These are phyloP conservation scores for Alloplasta piceator DNA, from an alignment of 2,888 invertebrate genomes.

Conservation along the genomic window DNA sequence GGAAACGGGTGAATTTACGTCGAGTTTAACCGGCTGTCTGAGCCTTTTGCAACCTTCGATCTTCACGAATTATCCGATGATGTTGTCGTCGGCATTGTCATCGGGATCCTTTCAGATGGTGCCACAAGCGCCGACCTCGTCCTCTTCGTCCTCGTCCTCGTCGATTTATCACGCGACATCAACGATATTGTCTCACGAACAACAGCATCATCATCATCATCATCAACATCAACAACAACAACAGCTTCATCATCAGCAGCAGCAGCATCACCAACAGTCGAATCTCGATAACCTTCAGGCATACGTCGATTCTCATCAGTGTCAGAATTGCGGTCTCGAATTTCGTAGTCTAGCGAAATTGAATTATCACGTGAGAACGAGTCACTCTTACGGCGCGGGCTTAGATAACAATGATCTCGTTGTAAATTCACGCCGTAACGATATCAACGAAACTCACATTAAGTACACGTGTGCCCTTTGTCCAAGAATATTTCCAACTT, in stretches of 20 bases:
- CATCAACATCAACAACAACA: too few species aligned
- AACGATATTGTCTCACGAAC: slow-evolving; percentile 65
- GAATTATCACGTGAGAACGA: slow-evolving; percentile 80
- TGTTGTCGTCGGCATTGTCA: slow-evolving; percentile 70
- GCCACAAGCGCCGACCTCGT: slow-evolving; percentile 57
- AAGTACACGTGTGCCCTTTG: slow-evolving; percentile 79
- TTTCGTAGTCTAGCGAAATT: slow-evolving; percentile 79
- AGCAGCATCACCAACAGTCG: neutral
- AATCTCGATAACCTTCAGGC: slow-evolving; percentile 76
- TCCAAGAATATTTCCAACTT: slow-evolving; percentile 76
- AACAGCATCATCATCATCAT: neutral
- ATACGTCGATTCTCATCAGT: slow-evolving; percentile 77
- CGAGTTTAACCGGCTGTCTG: slow-evolving; percentile 69
- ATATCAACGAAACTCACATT: slow-evolving; percentile 69
- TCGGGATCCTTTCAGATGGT: slow-evolving; percentile 70
- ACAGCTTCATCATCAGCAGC: too few species aligned
- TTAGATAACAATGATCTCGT: neutral
- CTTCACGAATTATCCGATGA: slow-evolving; percentile 76
- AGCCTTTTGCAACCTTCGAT: slow-evolving; percentile 76
- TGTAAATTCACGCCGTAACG: slow-evolving; percentile 54
- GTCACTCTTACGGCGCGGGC: slow-evolving; percentile 69
- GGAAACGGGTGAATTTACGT: slow-evolving; percentile 75
- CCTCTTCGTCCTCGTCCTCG: slow-evolving; percentile 63
- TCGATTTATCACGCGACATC: slow-evolving; percentile 67
- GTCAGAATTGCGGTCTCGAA: slow-evolving; percentile 80